These are phyloP conservation scores for Hirtodrosophila confusa DNA, from an alignment of 2,888 invertebrate genomes.

Conservation along the genomic window DNA sequence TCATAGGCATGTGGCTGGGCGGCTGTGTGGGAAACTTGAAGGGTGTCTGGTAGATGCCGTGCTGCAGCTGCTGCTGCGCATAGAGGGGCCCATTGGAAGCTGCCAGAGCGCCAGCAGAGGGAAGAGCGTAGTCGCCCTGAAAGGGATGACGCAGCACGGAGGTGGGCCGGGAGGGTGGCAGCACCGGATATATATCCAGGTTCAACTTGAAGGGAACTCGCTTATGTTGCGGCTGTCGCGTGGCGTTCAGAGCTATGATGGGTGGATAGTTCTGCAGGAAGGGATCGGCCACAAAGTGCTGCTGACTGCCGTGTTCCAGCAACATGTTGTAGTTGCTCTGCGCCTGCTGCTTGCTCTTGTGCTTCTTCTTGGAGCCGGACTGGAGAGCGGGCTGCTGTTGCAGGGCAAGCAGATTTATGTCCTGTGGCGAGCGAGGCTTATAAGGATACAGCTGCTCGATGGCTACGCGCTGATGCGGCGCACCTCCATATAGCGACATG, in stretches of 20 bases:
- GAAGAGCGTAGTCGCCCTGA: slow-evolving; percentile 65
- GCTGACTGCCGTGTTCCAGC: slow-evolving; percentile 55
- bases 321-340: slow-evolving; percentile 67
- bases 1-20: slow-evolving; percentile 40
- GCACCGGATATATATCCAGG: slow-evolving; percentile 87
- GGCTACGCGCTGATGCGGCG: slow-evolving; percentile 76
- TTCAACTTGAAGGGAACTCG: slow-evolving; percentile 87
- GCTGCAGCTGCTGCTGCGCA: slow-evolving; percentile 47
- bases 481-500: slow-evolving; percentile 54
- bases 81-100: slow-evolving; percentile 36
- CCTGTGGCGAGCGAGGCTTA: slow-evolving; percentile 90
- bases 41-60: slow-evolving; percentile 64
- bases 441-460: slow-evolving; percentile 88
- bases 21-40: slow-evolving; percentile 71
- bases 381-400: slow-evolving; percentile 71
- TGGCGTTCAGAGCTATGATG: slow-evolving; percentile 70
- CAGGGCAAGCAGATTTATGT: slow-evolving; percentile 89
- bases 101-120: slow-evolving; percentile 54
- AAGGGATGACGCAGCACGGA: slow-evolving; percentile 75
- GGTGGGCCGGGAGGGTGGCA: slow-evolving; percentile 78
- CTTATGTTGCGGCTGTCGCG: slow-evolving; percentile 73
- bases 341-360: slow-evolving; percentile 61
- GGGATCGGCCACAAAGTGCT: slow-evolving; percentile 72
- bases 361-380: slow-evolving; percentile 70
- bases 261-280: slow-evolving; percentile 62